These are phyloP conservation scores for Cherax quadricarinatus DNA, from an alignment of 1,140 invertebrate genomes.

Conservation along the genomic window DNA sequence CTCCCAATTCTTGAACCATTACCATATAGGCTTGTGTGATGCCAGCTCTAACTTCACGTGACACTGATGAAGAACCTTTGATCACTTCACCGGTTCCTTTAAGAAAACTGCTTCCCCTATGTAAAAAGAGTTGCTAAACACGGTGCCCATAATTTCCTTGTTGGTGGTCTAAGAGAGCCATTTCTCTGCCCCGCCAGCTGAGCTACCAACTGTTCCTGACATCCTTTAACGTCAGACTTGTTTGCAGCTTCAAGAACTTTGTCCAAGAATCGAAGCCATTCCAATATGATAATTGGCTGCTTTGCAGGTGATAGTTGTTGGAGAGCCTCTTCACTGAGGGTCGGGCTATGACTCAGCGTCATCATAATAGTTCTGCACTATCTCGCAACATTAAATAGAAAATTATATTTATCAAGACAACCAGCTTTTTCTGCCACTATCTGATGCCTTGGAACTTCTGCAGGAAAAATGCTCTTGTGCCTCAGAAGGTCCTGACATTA, in stretches of 20 bases:
- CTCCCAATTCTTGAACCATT: conserved; percentile 90
- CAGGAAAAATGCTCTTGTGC: too few species aligned
- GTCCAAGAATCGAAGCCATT: conserved; percentile 97
- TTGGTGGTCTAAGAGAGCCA: conserved; percentile 91
- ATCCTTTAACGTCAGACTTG: conserved; percentile 97
- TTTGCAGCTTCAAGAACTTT: conserved; percentile 95
- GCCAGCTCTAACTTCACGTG: too few species aligned
- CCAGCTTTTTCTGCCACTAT: too few species aligned
- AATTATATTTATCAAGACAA: too few species aligned
- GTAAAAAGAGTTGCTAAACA: conserved; percentile 94
- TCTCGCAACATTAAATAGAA: conserved; percentile 19
- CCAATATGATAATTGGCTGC: conserved; percentile 96
- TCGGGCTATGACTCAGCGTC: conserved; percentile 76
- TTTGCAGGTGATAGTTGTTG: conserved; percentile 94
- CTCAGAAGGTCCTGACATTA: too few species aligned
- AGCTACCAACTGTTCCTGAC: conserved; percentile 96
- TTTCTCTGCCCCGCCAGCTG: conserved; percentile 94
- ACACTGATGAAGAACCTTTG: too few species aligned
- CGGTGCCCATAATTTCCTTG: conserved; percentile 92
- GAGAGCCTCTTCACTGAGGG: conserved; percentile 86
- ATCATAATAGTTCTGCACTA: conserved; percentile 60
- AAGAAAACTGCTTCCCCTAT: too few species aligned
- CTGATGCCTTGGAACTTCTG: too few species aligned
- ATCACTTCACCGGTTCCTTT: too few species aligned
- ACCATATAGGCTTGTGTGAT: conserved; percentile 65